phyloP scores from a whole-genome alignment of 2,888 invertebrate genomes.

The Trachelus iudaicus region DNA sequence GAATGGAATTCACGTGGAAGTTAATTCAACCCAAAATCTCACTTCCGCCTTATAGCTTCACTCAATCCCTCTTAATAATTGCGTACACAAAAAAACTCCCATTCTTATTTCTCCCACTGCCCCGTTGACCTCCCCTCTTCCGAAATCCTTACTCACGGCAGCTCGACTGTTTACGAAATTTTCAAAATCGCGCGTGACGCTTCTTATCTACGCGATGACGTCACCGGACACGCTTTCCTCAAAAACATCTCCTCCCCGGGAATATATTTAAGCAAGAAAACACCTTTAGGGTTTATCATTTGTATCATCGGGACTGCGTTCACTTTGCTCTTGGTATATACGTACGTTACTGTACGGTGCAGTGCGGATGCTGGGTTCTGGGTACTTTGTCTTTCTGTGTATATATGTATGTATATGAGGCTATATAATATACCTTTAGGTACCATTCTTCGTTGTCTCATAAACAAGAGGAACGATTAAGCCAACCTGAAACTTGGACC shows the following conservation, averaged over 20 bases:
- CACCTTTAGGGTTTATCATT: background rate
- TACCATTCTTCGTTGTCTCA: background rate
- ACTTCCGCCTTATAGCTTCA: background rate
- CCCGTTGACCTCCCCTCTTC: too few species aligned
- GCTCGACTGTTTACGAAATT: background rate
- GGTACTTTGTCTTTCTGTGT: background rate
- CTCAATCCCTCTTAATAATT: background rate
- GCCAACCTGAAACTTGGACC: background rate
- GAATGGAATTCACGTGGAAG: background rate
- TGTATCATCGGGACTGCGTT: background rate
- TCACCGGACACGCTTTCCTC: too few species aligned
- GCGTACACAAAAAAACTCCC: background rate
- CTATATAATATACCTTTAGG: background rate
- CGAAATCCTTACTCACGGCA: too few species aligned
- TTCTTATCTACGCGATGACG: too few species aligned
- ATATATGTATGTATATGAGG: background rate
- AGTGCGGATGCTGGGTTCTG: background rate
- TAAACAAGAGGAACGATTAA: background rate
- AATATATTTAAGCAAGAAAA: background rate
- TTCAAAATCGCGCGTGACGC: background rate
- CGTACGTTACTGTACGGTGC: background rate
- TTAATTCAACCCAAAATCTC: background rate
- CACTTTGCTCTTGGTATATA: background rate
- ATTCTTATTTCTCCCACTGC: too few species aligned
- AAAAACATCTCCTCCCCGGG: background rate